These are phyloP conservation scores for Ptyas mucosa DNA, from an alignment of 2,113 vertebrate genomes.

Conservation along the genomic window DNA sequence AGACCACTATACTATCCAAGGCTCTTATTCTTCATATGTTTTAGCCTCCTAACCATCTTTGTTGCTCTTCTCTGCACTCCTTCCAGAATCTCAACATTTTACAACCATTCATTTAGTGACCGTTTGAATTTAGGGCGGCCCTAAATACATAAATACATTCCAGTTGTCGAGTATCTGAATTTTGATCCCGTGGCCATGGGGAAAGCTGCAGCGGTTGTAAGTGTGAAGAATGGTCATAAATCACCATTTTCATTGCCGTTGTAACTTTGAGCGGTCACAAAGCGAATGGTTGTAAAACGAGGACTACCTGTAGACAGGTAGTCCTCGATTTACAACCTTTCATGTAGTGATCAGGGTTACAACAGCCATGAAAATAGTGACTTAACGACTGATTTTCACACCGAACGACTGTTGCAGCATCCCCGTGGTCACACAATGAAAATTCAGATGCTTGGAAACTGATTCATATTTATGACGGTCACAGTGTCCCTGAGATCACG, in stretches of 20 bases:
- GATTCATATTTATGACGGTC: neutral
- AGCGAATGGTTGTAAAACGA: neutral
- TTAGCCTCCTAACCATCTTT: too few relatives aligned
- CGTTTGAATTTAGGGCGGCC: too few relatives aligned
- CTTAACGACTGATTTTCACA: neutral
- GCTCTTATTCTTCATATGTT: fast-evolving
- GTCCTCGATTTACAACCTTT: neutral
- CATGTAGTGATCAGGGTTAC: neutral
- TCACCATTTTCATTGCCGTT: neutral
- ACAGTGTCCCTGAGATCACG: neutral
- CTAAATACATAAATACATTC: too few relatives aligned
- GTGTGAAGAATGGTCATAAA: neutral
- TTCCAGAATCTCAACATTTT: too few relatives aligned
- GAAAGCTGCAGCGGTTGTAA: neutral
- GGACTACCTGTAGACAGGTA: neutral
- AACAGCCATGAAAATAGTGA: too few relatives aligned
- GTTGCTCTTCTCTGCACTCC: too few relatives aligned
- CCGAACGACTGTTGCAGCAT: neutral
- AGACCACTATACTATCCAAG: too few relatives aligned
- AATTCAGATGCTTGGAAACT: neutral
- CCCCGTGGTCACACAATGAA: neutral
- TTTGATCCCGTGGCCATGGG: neutral
- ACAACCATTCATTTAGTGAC: too few relatives aligned
- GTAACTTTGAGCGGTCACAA: neutral
- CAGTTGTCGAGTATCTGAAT: too few relatives aligned